Percentiles rank a stretch among this genome's conserved stretches.
phyloP scores from a whole-genome alignment of 2,113 vertebrate species.

The Rostratula benghalensis region DNA sequence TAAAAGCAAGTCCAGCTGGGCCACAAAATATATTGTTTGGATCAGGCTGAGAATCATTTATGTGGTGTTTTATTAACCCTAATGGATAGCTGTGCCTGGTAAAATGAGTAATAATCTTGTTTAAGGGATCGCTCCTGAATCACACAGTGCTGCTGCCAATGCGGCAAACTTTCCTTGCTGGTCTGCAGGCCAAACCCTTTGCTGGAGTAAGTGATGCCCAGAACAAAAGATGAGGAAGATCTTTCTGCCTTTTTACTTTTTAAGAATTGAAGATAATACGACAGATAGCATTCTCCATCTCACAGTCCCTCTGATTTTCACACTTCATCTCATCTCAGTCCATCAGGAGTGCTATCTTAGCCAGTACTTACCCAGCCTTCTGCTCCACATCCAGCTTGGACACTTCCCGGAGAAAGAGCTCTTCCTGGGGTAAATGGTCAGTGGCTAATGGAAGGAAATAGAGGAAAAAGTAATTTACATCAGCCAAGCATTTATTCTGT shows the following conservation, averaged over 20 bases:
- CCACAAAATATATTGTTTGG: slow-evolving; percentile 42
- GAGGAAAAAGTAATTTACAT: slow-evolving; percentile 22
- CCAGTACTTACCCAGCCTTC: slow-evolving; percentile 2
- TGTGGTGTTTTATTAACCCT: slow-evolving; percentile 62
- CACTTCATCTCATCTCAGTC: background rate
- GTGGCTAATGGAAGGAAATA: slow-evolving; percentile 37
- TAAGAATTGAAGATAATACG: background rate
- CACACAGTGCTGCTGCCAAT: background rate
- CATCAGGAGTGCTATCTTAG: background rate
- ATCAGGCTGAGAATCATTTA: slow-evolving; percentile 59
- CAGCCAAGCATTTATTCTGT: background rate
- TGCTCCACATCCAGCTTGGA: background rate
- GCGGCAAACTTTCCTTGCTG: background rate
- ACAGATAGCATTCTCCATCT: background rate
- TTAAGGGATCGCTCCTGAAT: slow-evolving; percentile 30
- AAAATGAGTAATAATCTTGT: slow-evolving; percentile 56
- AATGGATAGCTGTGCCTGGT: slow-evolving; percentile 57
- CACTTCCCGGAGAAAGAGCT: background rate
- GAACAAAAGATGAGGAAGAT: background rate
- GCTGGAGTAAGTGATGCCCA: background rate
- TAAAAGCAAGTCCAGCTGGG: slow-evolving; percentile 1
- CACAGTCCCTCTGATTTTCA: background rate
- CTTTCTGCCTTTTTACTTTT: background rate
- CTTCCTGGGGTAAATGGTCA: background rate
- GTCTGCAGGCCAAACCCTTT: slow-evolving; percentile 21